Conservation (phyloP, 1,140 invertebrate species). For the Popillia japonica region DNA sequence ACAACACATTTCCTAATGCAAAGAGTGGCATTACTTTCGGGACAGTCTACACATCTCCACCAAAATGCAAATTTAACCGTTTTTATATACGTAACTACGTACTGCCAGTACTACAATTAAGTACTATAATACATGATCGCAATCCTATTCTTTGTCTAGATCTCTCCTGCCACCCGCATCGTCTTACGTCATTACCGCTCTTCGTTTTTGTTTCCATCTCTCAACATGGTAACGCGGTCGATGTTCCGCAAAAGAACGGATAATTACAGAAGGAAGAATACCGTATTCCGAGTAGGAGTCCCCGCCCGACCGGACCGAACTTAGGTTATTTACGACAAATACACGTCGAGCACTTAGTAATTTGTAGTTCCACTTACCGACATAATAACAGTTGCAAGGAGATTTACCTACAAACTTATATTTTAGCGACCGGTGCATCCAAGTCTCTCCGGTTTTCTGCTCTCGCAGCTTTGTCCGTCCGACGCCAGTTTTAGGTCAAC, state of each 20-base stretch:
- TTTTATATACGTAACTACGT: no score
- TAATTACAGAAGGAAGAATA: conserved; percentile 32
- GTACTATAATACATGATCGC: background rate
- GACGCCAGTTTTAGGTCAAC: conserved; percentile 29
- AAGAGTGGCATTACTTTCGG: no score
- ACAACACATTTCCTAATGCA: no score
- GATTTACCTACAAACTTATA: conserved; percentile 40
- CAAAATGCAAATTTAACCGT: no score
- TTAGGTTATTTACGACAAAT: conserved; percentile 37
- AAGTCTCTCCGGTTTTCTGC: background rate
- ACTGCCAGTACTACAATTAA: no score
- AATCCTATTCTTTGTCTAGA: background rate
- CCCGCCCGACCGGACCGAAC: background rate
- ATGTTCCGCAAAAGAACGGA: conserved; percentile 29
- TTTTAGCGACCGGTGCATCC: conserved; percentile 33
- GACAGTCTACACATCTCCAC: no score
- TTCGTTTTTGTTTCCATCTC: background rate
- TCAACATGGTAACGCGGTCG: conserved; percentile 10
- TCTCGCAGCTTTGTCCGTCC: background rate
- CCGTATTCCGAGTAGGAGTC: conserved; percentile 13
- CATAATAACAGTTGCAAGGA: conserved; percentile 37
- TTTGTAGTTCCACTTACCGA: conserved; percentile 39
- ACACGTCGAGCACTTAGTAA: conserved; percentile 30
- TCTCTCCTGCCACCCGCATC: background rate
- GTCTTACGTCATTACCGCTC: conserved; percentile 6